These are phyloP conservation scores for Cairina moschata DNA, from an alignment of 2,113 vertebrate genomes.

Conservation along the genomic window DNA sequence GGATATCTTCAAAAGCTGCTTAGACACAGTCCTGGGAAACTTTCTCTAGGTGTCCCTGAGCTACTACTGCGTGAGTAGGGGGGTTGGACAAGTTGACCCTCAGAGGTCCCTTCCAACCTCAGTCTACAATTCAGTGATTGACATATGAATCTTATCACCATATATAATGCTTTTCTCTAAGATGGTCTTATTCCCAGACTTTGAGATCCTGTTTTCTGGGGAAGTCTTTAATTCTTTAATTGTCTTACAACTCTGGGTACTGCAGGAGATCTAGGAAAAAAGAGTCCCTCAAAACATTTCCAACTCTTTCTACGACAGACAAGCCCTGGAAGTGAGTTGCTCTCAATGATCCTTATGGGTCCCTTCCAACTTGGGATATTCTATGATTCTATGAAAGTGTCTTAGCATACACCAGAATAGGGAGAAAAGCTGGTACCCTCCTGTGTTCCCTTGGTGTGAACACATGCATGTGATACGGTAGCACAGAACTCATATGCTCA, in stretches of 20 bases:
- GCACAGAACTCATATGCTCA: not conserved
- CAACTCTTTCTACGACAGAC: not conserved
- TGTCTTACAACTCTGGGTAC: not conserved
- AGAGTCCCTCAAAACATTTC: not conserved
- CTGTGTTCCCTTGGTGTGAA: not conserved
- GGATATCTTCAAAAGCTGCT: not conserved
- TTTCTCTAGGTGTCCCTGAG: not conserved
- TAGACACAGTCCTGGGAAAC: not conserved
- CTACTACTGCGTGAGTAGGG: not conserved
- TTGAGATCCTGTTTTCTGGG: not conserved
- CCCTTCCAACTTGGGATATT: not conserved
- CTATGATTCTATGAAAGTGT: not conserved
- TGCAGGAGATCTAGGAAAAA: not conserved
- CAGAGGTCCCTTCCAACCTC: not conserved
- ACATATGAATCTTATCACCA: not conserved
- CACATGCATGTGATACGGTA: not conserved
- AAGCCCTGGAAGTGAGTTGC: not conserved
- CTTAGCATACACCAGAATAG: not conserved
- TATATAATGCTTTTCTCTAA: not conserved
- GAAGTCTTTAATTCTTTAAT: not conserved
- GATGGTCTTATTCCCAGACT: not conserved
- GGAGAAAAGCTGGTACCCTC: not conserved
- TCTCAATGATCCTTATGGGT: not conserved
- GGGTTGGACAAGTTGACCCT: accelerated
- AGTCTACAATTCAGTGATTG: not conserved